phyloP scores from a whole-genome alignment of 2,797 vertebrate species.

The Florisuga fusca region DNA sequence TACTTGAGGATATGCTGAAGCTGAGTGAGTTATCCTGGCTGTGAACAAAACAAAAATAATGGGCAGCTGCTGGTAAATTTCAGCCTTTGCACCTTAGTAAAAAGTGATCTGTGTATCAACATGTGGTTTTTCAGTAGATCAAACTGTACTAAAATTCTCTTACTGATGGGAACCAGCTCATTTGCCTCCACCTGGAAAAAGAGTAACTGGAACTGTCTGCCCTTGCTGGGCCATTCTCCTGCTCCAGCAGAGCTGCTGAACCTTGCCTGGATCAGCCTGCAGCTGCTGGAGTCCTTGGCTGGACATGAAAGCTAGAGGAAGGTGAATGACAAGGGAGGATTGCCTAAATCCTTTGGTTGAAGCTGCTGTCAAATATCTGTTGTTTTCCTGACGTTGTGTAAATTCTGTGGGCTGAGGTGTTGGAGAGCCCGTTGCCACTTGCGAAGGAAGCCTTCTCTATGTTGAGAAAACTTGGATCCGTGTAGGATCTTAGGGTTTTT shows the following conservation, averaged over 20 bases:
- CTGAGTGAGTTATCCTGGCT: background rate
- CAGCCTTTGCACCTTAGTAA: background rate
- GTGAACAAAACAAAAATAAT: background rate
- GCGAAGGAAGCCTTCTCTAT: background rate
- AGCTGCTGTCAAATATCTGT: background rate
- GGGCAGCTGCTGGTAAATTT: fast-evolving
- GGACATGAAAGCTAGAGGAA: background rate
- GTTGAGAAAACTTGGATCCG: background rate
- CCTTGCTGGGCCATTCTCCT: background rate
- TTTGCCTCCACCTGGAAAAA: background rate
- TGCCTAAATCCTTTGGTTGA: background rate
- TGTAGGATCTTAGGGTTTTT: background rate
- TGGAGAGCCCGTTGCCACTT: fast-evolving
- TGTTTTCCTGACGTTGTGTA: conserved; percentile 6
- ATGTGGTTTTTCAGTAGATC: background rate
- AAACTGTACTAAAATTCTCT: background rate
- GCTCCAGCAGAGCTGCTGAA: fast-evolving
- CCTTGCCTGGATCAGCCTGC: background rate
- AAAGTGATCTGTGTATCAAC: background rate
- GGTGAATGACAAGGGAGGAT: background rate
- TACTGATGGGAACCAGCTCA: background rate
- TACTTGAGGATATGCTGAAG: background rate
- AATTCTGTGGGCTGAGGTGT: fast-evolving
- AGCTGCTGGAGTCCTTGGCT: background rate
- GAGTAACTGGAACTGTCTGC: background rate